Percentiles rank a stretch among this genome's conserved stretches.
Evolutionary conservation across 2,113 vertebrate species (phyloP).

Genomic region (Salvelinus namaycush): DNA sequence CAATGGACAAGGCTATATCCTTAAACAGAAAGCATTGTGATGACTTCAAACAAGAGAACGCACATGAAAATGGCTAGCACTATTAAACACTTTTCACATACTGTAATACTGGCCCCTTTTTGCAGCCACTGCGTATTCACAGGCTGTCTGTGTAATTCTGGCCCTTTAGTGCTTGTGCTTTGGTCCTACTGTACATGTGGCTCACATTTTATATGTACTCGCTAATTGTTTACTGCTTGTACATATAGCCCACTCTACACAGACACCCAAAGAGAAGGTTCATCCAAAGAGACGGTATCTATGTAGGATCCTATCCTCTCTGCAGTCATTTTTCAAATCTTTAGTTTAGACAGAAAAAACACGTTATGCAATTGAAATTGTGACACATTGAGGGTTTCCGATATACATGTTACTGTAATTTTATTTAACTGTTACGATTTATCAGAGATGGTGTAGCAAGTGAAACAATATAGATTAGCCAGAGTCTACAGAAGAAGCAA

Average conservation of each 20-base stretch:
- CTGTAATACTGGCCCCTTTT: conserved; percentile 5
- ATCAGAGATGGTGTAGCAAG: background rate
- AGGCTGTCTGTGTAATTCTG: conserved; percentile 12
- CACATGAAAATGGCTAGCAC: conserved; percentile 21
- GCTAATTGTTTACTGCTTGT: conserved; percentile 27
- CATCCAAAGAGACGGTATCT: background rate
- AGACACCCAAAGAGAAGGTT: background rate
- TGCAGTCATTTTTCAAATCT: background rate
- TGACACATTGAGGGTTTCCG: background rate
- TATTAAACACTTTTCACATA: conserved; percentile 28
- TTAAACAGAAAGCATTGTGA: conserved; percentile 1
- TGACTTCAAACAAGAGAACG: conserved; percentile 4
- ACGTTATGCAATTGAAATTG: conserved; percentile 38
- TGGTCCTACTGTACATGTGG: conserved; percentile 19
- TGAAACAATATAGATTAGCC: background rate
- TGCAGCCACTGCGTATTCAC: conserved; percentile 2
- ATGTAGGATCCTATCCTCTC: background rate
- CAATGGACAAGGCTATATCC: background rate
- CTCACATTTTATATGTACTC: conserved; percentile 2
- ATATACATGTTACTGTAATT: background rate
- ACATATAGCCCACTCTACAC: conserved; percentile 7
- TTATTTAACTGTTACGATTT: background rate
- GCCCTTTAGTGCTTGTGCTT: conserved; percentile 29
- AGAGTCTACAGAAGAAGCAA: background rate
- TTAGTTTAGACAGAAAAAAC: conserved; percentile 1